Evolutionary conservation across 2,888 invertebrate genomes (phyloP).

Genomic region (Carcina quercana): DNA sequence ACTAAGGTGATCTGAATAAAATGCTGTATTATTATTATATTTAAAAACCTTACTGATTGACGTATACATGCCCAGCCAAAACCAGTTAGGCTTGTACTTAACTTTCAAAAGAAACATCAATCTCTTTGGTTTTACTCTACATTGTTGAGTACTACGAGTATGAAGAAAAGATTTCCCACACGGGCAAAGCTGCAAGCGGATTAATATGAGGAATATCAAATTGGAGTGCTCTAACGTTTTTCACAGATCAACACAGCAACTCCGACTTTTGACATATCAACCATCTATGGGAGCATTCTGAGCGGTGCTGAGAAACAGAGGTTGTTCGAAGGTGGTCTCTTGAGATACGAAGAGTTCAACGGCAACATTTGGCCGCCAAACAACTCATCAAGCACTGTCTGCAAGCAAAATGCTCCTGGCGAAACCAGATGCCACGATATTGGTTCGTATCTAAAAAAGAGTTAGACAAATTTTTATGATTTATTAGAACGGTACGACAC

Average conservation of each 20-base stretch:
- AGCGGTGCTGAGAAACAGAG: conserved; percentile 12
- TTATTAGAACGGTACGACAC: too few relatives aligned
- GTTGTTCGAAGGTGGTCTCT: conserved; percentile 21
- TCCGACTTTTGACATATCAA: conserved; percentile 25
- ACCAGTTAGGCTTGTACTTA: too few relatives aligned
- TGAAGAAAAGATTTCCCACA: too few relatives aligned
- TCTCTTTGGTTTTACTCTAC: background rate
- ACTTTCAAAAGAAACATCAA: too few relatives aligned
- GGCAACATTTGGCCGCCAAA: conserved; percentile 27
- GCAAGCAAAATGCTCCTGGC: conserved; percentile 6
- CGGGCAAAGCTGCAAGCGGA: too few relatives aligned
- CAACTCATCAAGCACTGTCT: conserved; percentile 3
- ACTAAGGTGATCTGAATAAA: too few relatives aligned
- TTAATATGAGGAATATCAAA: background rate
- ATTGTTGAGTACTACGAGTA: too few relatives aligned
- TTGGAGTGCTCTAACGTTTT: background rate
- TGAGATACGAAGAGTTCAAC: conserved; percentile 23
- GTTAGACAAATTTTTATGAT: too few relatives aligned
- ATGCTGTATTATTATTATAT: too few relatives aligned
- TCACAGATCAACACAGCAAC: conserved; percentile 29
- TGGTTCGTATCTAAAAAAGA: conserved; percentile 14
- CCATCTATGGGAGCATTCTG: conserved; percentile 21
- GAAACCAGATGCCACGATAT: conserved; percentile 14
- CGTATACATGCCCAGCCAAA: too few relatives aligned
- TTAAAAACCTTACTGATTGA: too few relatives aligned